phyloP scores from a whole-genome alignment of 2,797 vertebrate genomes.

The Tenualosa thibaudeaui region DNA sequence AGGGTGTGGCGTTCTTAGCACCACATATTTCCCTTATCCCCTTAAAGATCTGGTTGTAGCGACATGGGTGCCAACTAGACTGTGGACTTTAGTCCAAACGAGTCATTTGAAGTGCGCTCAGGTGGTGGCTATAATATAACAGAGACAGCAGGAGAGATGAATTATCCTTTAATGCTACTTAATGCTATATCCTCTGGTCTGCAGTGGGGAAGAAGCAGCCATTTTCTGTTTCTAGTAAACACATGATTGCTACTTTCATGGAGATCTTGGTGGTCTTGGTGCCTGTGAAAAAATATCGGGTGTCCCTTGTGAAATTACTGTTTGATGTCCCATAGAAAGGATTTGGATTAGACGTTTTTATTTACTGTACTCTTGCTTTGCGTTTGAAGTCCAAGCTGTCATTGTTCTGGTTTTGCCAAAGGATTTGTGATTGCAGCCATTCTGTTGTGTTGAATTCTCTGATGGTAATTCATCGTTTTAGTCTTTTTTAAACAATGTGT shows the following conservation, averaged over 20 bases:
- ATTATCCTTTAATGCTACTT: conserved; percentile 19
- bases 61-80: conserved; percentile 12
- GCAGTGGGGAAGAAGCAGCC: not conserved
- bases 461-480: not conserved
- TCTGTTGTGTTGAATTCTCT: not conserved
- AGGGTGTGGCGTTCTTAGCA: not conserved
- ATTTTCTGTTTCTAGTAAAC: conserved; percentile 20
- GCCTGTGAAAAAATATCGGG: conserved; percentile 5
- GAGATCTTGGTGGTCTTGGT: conserved; percentile 16
- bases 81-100: conserved; percentile 9
- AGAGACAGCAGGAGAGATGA: conserved; percentile 13
- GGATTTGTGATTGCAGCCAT: not conserved
- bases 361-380: conserved; percentile 22
- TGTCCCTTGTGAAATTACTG: conserved; percentile 53
- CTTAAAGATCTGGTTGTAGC: conserved; percentile 14
- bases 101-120: conserved; percentile 7
- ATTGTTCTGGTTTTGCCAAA: conserved; percentile 18
- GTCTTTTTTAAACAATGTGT: not conserved
- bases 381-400: conserved; percentile 25
- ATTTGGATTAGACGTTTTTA: conserved; percentile 13
- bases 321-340: conserved; percentile 56
- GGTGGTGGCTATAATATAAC: conserved; percentile 3
- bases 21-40: conserved; percentile 9
- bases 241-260: conserved; percentile 19
- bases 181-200: conserved; percentile 11